Evolutionary conservation across 2,797 vertebrate genomes (phyloP).

Genomic region (Poeciliopsis gracilis): DNA sequence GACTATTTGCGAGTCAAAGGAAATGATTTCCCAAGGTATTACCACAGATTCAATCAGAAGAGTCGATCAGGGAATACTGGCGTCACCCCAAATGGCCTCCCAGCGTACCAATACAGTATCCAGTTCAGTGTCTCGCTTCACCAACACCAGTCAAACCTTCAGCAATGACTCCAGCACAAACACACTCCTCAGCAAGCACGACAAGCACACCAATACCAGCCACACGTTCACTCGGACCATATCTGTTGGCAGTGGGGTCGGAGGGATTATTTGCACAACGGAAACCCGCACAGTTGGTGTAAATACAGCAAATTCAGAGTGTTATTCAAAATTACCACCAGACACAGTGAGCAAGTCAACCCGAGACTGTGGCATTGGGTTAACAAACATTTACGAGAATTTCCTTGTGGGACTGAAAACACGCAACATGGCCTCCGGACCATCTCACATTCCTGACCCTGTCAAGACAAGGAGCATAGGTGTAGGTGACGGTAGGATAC

Average conservation of each 20-base stretch:
- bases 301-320: slow-evolving; percentile 76
- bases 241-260: slow-evolving; percentile 86
- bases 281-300: slow-evolving; percentile 85
- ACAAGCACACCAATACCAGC: slow-evolving; percentile 90
- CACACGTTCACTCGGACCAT: slow-evolving; percentile 79
- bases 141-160: slow-evolving; percentile 79
- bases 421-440: slow-evolving; percentile 93
- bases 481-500: slow-evolving; percentile 80
- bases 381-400: slow-evolving; percentile 88
- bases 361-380: slow-evolving; percentile 88
- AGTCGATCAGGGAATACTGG: slow-evolving; percentile 83
- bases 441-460: slow-evolving; percentile 81
- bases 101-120: slow-evolving; percentile 83
- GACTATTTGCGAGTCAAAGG: slow-evolving; percentile 71
- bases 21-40: slow-evolving; percentile 75
- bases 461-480: slow-evolving; percentile 86
- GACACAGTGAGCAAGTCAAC: slow-evolving; percentile 76
- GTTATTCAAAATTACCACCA: slow-evolving; percentile 28
- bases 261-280: slow-evolving; percentile 69
- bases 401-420: slow-evolving; percentile 92
- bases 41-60: slow-evolving; percentile 79
- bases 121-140: slow-evolving; percentile 82
- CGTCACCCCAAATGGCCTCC: slow-evolving; percentile 76
- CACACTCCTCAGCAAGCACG: slow-evolving; percentile 79
- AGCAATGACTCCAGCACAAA: slow-evolving; percentile 85